Evolutionary conservation across 2,888 invertebrate species (phyloP).

Genomic region (Parochlus steinenii): DNA sequence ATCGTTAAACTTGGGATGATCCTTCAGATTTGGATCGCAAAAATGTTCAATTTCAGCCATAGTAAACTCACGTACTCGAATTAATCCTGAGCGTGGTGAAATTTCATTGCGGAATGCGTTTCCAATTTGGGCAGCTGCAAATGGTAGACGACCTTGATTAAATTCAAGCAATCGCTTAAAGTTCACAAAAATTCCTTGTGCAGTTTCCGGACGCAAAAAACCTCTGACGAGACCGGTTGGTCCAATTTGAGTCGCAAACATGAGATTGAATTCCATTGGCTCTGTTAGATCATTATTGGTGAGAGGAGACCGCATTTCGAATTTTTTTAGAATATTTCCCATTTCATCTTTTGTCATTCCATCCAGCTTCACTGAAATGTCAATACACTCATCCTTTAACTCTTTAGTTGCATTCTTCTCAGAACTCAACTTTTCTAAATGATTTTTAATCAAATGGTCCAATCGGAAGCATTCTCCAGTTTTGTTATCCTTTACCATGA

Average conservation of each 20-base stretch:
- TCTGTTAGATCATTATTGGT: constrained; percentile 90
- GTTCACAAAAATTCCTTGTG: constrained; percentile 99
- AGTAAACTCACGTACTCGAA: constrained; percentile 94
- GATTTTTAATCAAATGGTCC: constrained; percentile 94
- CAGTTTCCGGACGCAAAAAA: constrained; percentile 93
- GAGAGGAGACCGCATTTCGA: constrained; percentile 84
- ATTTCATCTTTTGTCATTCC: constrained; percentile 85
- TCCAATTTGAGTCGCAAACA: constrained; percentile 97
- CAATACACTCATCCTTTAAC: constrained; percentile 53
- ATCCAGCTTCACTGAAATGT: constrained; percentile 67
- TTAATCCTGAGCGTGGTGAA: constrained; percentile 88
- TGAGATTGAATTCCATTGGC: constrained; percentile 96
- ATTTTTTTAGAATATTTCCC: constrained; percentile 67
- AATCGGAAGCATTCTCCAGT: constrained; percentile 95
- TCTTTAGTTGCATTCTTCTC: constrained; percentile 69
- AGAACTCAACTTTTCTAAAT: constrained; percentile 65
- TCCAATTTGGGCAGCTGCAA: constrained; percentile 98
- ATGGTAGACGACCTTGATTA: constrained; percentile 89
- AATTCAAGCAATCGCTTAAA: constrained; percentile 95
- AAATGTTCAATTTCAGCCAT: constrained; percentile 99
- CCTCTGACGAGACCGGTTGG: constrained; percentile 90
- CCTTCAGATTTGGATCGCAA: constrained; percentile 78
- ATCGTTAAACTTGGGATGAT: constrained; percentile 73
- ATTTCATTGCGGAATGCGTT: constrained; percentile 98
- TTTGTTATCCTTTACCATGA: constrained; percentile 95